phyloP scores from a whole-genome alignment of 64 coral and sea anemone species.

The Trachythela sp. region DNA sequence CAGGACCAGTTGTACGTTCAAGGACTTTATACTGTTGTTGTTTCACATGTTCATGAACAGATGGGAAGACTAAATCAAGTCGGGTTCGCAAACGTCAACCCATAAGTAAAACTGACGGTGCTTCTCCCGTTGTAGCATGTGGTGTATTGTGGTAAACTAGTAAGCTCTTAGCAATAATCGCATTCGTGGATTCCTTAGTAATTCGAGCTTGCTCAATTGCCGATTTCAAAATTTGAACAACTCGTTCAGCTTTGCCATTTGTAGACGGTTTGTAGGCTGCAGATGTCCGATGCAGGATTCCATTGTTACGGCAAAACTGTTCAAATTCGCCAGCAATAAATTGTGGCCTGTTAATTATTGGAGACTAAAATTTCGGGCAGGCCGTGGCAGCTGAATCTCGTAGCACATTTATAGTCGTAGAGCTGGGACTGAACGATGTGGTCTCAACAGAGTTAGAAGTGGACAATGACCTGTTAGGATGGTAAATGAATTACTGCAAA shows the following conservation, averaged over 20 bases:
- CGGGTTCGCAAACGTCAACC: too few species aligned
- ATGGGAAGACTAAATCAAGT: too few species aligned
- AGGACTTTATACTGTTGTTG: too few species aligned
- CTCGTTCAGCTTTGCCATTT: conserved; percentile 25
- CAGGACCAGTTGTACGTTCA: conserved; percentile 24
- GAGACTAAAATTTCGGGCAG: conserved; percentile 46
- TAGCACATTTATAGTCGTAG: too few species aligned
- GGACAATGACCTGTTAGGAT: conserved; percentile 36
- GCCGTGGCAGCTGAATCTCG: conserved; percentile 12
- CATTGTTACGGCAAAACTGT: conserved; percentile 30
- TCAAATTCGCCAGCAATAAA: conserved; percentile 49
- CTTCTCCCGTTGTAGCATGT: too few species aligned
- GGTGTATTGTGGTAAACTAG: conserved; percentile 7
- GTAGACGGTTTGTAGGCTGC: conserved; percentile 47
- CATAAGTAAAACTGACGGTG: too few species aligned
- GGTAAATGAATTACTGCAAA: conserved; percentile 21
- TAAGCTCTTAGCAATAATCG: neutral
- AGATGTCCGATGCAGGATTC: conserved; percentile 29
- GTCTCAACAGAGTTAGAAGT: neutral
- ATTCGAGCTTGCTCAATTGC: neutral
- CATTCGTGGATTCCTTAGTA: neutral
- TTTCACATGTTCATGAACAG: too few species aligned
- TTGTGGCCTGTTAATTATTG: conserved; percentile 37
- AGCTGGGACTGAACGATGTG: neutral
- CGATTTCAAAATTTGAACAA: conserved; percentile 2